Conservation (phyloP, 64 coral and sea anemone genomes). For the Pocillopora verrucosa region DNA sequence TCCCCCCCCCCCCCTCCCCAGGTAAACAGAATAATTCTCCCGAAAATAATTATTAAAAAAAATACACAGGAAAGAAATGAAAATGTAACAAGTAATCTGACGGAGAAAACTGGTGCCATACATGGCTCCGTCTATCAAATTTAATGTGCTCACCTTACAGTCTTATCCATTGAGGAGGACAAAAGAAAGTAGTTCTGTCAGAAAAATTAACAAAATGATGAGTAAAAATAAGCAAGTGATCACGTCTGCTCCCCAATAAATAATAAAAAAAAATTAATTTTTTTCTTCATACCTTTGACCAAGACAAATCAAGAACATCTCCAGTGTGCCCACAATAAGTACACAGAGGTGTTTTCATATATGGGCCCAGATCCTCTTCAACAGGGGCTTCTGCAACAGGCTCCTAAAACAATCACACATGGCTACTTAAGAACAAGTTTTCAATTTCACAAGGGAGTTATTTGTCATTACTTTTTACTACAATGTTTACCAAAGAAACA, state of each 20-base stretch:
- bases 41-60: too few relatives aligned
- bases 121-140: too few relatives aligned
- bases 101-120: too few relatives aligned
- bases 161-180: slow-evolving; percentile 99
- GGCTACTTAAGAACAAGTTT: neutral
- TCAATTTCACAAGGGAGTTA: neutral
- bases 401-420: slow-evolving; percentile 13
- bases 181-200: slow-evolving; percentile 98
- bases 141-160: slow-evolving; percentile 69
- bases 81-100: too few relatives aligned
- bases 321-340: slow-evolving; percentile 97
- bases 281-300: slow-evolving; percentile 80
- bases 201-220: neutral
- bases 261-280: neutral
- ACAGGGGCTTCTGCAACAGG: slow-evolving; percentile 1
- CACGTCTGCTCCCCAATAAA: too few relatives aligned
- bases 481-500: neutral
- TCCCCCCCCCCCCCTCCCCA: too few relatives aligned
- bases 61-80: too few relatives aligned
- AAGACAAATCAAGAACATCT: slow-evolving; percentile 90
- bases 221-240: neutral
- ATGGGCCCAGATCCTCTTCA: slow-evolving; percentile 76
- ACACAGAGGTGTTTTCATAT: slow-evolving; percentile 88
- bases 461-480: neutral
- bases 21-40: too few relatives aligned